These are phyloP conservation scores for Dendroctonus ponderosae DNA, from an alignment of 1,140 invertebrate genomes.

Conservation along the genomic window DNA sequence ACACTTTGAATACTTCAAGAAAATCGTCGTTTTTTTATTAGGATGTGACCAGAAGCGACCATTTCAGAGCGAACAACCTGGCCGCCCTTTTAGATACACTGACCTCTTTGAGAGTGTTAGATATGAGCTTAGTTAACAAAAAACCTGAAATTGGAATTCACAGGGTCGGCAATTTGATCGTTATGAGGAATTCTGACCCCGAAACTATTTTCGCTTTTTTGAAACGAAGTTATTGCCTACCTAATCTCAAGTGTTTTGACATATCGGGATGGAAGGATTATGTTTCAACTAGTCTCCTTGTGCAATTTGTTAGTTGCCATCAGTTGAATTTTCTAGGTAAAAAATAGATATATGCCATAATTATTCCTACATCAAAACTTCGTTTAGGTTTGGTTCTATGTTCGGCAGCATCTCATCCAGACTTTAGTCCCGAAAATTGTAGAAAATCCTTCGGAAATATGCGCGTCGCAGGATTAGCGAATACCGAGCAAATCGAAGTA, in stretches of 20 bases:
- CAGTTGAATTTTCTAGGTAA: constrained; percentile 40
- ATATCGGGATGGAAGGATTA: constrained; percentile 63
- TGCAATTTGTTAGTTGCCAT: constrained; percentile 28
- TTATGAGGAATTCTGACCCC: no score
- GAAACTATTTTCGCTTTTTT: constrained; percentile 48
- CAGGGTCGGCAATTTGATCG: constrained; percentile 76
- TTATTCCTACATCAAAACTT: neutral
- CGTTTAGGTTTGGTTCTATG: constrained; percentile 44
- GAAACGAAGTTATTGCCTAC: constrained; percentile 58
- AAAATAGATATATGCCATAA: neutral
- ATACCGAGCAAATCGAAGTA: constrained; percentile 52
- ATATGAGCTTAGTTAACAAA: constrained; percentile 77
- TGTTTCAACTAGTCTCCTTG: constrained; percentile 8
- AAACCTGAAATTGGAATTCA: constrained; percentile 91
- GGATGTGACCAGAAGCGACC: no score
- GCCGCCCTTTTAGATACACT: no score
- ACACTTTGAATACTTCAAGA: no score
- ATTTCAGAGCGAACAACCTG: no score
- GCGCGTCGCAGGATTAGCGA: constrained; percentile 45
- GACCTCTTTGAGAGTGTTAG: no score
- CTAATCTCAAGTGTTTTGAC: constrained; percentile 65
- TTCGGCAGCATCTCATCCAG: constrained; percentile 41
- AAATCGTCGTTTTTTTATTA: no score
- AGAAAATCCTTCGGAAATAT: constrained; percentile 35
- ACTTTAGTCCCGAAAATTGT: constrained; percentile 35